A percentile compares a stretch with the other conserved stretches of the same genome.
Conservation (phyloP, 1,140 invertebrate genomes). For the Nasonia giraulti region DNA sequence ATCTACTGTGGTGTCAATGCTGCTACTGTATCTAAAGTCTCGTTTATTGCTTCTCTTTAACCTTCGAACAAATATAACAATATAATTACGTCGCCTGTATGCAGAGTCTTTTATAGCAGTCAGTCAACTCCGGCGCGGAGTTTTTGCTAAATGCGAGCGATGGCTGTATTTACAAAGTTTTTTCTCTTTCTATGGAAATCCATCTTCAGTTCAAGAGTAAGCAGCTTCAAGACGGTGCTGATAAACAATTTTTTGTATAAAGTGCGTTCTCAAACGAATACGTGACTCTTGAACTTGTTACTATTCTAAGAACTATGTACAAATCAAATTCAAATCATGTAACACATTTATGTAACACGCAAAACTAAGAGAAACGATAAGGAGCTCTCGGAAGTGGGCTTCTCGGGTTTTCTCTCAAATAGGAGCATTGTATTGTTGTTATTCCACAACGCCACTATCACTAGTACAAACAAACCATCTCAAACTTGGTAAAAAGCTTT, state of each 20-base stretch:
- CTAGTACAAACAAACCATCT: neutral
- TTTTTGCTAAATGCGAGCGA: neutral
- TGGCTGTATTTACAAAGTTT: neutral
- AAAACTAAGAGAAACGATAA: neutral
- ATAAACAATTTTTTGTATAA: slow-evolving; percentile 21
- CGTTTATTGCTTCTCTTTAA: neutral
- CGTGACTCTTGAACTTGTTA: neutral
- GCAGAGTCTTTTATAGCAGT: slow-evolving; percentile 70
- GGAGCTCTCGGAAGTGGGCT: neutral
- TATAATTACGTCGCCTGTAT: slow-evolving; percentile 55
- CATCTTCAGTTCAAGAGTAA: neutral
- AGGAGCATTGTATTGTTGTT: neutral
- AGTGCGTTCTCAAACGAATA: slow-evolving; percentile 5
- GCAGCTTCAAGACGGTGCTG: neutral
- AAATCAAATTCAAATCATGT: neutral
- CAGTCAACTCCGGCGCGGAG: slow-evolving; percentile 61
- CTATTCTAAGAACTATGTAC: neutral
- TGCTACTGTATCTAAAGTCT: slow-evolving; percentile 26
- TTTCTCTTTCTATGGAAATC: neutral
- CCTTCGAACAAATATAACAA: slow-evolving; percentile 5
- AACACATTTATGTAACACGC: neutral
- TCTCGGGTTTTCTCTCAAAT: neutral
- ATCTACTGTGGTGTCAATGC: slow-evolving; percentile 8
- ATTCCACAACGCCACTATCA: slow-evolving; percentile 3
- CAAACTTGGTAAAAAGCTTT: slow-evolving; percentile 5